These are phyloP conservation scores for Elysia crispata DNA, from an alignment of 2,888 invertebrate genomes.

Conservation along the genomic window DNA sequence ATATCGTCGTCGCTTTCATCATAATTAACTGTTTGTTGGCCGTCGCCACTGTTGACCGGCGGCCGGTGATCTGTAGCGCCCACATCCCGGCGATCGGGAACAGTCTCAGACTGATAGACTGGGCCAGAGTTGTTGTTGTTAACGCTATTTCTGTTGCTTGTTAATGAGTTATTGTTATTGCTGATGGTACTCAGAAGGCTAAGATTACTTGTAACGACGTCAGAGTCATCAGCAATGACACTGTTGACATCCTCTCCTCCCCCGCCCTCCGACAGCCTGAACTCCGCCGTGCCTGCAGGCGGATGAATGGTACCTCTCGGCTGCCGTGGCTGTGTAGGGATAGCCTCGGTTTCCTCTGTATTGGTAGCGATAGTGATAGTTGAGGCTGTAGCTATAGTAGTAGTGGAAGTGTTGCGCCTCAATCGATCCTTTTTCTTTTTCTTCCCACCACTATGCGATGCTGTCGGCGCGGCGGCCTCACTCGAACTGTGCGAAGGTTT, in stretches of 20 bases:
- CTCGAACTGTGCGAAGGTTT: not conserved
- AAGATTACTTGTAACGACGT: slow-evolving; percentile 15
- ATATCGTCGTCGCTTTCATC: slow-evolving; percentile 42
- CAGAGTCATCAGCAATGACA: slow-evolving; percentile 32
- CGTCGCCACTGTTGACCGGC: no score
- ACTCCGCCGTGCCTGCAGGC: slow-evolving; percentile 43
- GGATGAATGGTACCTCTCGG: not conserved
- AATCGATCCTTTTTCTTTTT: no score
- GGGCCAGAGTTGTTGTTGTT: not conserved
- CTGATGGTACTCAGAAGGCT: slow-evolving; percentile 20
- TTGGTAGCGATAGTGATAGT: slow-evolving; percentile 16
- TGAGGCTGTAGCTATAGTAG: not conserved
- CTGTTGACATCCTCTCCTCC: slow-evolving; percentile 27
- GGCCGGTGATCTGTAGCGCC: not conserved
- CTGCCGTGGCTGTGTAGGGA: not conserved
- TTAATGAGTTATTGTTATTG: not conserved
- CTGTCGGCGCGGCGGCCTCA: slow-evolving; percentile 12
- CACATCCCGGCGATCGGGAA: not conserved
- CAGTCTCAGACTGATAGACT: no score
- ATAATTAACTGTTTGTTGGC: not conserved
- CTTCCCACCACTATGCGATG: not conserved
- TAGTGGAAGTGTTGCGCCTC: no score
- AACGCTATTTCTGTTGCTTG: slow-evolving; percentile 15
- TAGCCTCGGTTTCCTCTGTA: not conserved
- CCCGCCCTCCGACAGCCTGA: slow-evolving; percentile 33